Base-by-base conservation (phyloP, 2,113 vertebrate species). In the Tragelaphus strepsiceros region DNA sequence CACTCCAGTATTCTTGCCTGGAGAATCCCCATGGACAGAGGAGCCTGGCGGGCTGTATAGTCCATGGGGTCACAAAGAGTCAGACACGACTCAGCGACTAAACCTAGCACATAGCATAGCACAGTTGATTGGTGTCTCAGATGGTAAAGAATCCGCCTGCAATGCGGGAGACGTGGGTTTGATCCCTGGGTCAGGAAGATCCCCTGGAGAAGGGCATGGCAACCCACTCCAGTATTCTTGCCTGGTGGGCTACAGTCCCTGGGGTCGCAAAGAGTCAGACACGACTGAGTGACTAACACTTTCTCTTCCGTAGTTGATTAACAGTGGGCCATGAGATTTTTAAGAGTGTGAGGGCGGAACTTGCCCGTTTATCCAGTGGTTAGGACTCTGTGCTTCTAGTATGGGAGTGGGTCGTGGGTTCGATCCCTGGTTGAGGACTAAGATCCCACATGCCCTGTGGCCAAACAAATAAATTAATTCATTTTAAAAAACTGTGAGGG, bases 71-170 rank as follows among this genome's bases (percentile, higher is more conserved):
- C 1, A 0, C 30, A 64, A 32, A 32, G 62, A 64, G 62, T 0
- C 2, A 15, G 62, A 17, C 62, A 17, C 0, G 0, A 17, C 30
- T 64, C 30, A 64, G 62, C 13, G 0, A 32, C 30, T 62, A 16
- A 30, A 28, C 61, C 15, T 16, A 62, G 28, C 28, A 3, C 61
- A 32, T 15, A 62, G 28, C 61, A 62, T 3, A 62, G 28, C 59
- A 15, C 3, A 62, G 59, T 62, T 62, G 61, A 15, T 30, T 15
- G 61, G 28, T 62, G 6, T 30, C 61, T 30, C 13, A 62, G 61
- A 30, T 30, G 61, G 28, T 62, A 3, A 32, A 62, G 61, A 62
- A 32, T 62, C 28, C 1, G 6, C 14, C 1, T 62, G 6, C 28
- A 32, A 1, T 62, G 30, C 61, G 16, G 61, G 6, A 62, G 61